These are phyloP conservation scores for Nothocercus julius DNA, from an alignment of 2,113 vertebrate species.

Conservation along the genomic window DNA sequence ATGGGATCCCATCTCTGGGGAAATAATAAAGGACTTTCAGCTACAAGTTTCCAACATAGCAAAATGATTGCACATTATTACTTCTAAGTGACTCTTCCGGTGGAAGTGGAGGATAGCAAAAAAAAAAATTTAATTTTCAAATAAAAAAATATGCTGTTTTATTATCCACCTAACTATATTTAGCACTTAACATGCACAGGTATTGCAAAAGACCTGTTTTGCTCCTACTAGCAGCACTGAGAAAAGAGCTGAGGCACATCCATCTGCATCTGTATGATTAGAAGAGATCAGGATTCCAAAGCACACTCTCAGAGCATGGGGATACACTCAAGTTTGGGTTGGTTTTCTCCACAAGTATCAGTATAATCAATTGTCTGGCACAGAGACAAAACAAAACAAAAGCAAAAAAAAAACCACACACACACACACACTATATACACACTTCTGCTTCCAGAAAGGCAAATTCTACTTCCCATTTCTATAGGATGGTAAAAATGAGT, in stretches of 20 bases:
- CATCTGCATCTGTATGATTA: not conserved
- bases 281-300: not conserved
- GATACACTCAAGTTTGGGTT: not conserved
- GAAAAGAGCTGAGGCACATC: not conserved
- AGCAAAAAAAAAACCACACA: too few species aligned
- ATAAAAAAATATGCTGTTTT: too few species aligned
- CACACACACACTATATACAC: too few species aligned
- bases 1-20: not conserved
- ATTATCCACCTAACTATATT: too few species aligned
- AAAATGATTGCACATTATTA: too few species aligned
- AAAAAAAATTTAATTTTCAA: too few species aligned
- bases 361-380: not conserved
- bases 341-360: not conserved
- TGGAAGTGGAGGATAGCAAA: too few species aligned
- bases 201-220: not conserved
- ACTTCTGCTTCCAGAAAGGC: not conserved
- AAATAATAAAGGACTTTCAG: not conserved
- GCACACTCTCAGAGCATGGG: not conserved
- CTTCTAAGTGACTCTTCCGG: too few species aligned
- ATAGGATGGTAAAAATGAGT: not conserved
- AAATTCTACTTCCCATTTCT: not conserved
- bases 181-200: accelerated
- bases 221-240: not conserved
- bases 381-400: not conserved
- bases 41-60: too few species aligned